These are phyloP conservation scores for Aulostomus chinensis DNA, from an alignment of 2,797 vertebrate genomes.

Conservation along the genomic window DNA sequence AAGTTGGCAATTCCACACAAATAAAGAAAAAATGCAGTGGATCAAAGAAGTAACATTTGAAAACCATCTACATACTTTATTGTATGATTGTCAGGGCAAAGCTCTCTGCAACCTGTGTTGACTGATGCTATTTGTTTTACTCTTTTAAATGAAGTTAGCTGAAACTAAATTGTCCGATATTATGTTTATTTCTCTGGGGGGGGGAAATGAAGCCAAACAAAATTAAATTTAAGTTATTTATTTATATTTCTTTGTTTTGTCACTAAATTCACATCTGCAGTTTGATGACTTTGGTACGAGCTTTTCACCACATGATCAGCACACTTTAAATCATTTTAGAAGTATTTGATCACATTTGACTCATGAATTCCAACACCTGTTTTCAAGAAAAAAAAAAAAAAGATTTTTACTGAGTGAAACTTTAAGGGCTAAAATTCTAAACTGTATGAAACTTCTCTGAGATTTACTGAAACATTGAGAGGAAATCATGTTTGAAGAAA, in stretches of 20 bases:
- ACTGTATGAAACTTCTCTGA: too few species aligned
- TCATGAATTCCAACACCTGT: not conserved
- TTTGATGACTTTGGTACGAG: not conserved
- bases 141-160: not conserved
- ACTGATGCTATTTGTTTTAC: too few species aligned
- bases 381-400: not conserved
- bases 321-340: not conserved
- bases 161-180: not conserved
- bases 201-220: not conserved
- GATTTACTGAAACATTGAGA: too few species aligned
- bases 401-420: not conserved
- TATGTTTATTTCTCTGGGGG: not conserved
- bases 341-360: not conserved
- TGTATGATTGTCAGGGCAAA: not conserved
- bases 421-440: not conserved
- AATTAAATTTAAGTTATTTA: not conserved
- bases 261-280: not conserved
- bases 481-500: not conserved
- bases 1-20: not conserved
- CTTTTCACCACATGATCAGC: not conserved
- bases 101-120: conserved; percentile 23
- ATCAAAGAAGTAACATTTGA: not conserved
- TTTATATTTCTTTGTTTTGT: not conserved
- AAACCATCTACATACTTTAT: conserved; percentile 11
- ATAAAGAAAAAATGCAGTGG: not conserved